Evolutionary conservation across 2,113 vertebrate species (phyloP), one percentile per base, ranked within the genome.

Genomic region (Narcine bancroftii): DNA sequence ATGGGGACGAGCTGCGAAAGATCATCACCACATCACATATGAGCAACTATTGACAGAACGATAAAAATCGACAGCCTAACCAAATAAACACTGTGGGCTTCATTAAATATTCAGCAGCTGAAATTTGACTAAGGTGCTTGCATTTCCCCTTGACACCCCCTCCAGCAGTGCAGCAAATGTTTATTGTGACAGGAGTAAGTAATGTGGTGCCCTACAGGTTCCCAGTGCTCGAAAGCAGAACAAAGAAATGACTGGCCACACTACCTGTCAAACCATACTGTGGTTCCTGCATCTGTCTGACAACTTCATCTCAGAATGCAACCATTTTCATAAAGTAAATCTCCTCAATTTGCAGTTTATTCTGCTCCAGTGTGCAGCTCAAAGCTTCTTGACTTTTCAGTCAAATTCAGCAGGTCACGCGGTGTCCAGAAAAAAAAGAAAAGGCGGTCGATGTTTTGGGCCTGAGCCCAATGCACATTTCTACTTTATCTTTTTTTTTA

Each of bases 31-130:
- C 96, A 96, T 97, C 97, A 96, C 96, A 97, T 97, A 96, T 97
- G 97, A 97, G 97, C 97, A 95, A 96, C 97, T 98, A 99, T 99
- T 98, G 98, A 99, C 98, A 99, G 98, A 98, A 97, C 96, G 97
- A 97, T 98, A 98, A 99, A 99, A 98, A 99, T 98, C 98, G 98
- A 99, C 98, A 99, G 96, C 96, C 97, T 98, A 97, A 98, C 97
- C 98, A 98, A 99, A 99, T 98, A 99, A 99, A 99, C 98, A 97
- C 96, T 94, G 95, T 96, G 95, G 96, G 97, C 97, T 96, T 97
- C 97, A 98, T 99, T 98, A 99, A 99, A 99, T 98, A 99, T 99
- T 98, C 99, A 99, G 96, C 96, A 96, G 96, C 94, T 96, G 97
- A 98, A 97, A 99, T 98, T 97, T 97, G 97, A 99, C 97, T 96